These are phyloP conservation scores for Helicoverpa zea DNA, from an alignment of 1,140 invertebrate species.

Conservation along the genomic window DNA sequence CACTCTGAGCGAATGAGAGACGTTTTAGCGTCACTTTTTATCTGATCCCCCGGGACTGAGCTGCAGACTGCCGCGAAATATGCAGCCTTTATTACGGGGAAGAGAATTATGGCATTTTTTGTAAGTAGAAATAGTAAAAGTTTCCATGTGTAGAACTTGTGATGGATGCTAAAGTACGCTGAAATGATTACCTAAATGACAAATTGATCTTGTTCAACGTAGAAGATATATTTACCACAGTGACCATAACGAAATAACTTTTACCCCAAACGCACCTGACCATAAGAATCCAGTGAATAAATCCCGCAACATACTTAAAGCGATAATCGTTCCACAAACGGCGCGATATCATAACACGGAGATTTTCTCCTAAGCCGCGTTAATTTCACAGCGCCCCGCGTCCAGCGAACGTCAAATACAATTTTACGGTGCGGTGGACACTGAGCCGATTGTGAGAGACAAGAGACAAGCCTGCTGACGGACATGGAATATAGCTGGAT, in stretches of 20 bases:
- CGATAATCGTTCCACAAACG: slow-evolving; percentile 63
- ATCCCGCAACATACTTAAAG: slow-evolving; percentile 71
- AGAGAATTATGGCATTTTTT: not conserved
- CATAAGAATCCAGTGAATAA: slow-evolving; percentile 54
- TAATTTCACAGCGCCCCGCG: slow-evolving; percentile 68
- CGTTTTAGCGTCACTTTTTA: slow-evolving; percentile 82
- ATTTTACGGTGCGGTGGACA: slow-evolving; percentile 76
- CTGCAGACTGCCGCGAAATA: slow-evolving; percentile 70
- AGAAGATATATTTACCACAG: too few relatives aligned
- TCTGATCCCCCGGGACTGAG: slow-evolving; percentile 64
- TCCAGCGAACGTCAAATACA: slow-evolving; percentile 78
- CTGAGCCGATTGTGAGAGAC: slow-evolving; percentile 83
- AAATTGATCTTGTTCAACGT: too few relatives aligned
- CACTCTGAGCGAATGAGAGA: slow-evolving; percentile 71
- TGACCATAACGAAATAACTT: too few relatives aligned
- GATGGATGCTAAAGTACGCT: too few relatives aligned
- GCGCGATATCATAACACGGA: slow-evolving; percentile 78
- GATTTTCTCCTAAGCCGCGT: slow-evolving; percentile 82
- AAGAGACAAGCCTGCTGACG: slow-evolving; percentile 73
- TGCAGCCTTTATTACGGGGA: slow-evolving; percentile 38
- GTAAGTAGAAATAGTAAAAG: not conserved
- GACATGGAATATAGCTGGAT: slow-evolving; percentile 34
- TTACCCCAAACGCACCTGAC: slow-evolving; percentile 64
- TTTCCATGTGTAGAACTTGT: too few relatives aligned
- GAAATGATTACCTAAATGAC: too few relatives aligned